phyloP scores from a whole-genome alignment of 1,140 invertebrate species.

The Macrobrachium rosenbergii region DNA sequence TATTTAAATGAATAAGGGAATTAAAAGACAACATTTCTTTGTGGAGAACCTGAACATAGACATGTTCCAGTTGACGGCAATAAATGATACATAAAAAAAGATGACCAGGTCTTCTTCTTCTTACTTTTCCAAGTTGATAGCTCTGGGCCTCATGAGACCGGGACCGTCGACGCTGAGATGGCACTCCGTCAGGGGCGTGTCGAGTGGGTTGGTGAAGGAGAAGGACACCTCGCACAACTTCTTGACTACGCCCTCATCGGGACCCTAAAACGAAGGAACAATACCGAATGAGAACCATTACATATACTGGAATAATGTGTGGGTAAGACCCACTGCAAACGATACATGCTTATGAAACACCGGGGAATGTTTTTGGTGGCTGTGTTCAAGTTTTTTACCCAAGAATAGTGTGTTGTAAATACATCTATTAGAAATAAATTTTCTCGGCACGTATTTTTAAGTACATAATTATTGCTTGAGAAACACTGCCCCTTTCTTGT shows the following conservation, averaged over 20 bases:
- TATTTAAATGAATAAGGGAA: neutral
- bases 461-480: too few species aligned
- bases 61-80: neutral
- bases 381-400: too few species aligned
- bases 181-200: constrained; percentile 69
- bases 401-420: too few species aligned
- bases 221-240: constrained; percentile 68
- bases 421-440: too few species aligned
- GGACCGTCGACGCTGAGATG: constrained; percentile 70
- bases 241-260: constrained; percentile 61
- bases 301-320: neutral
- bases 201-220: constrained; percentile 71
- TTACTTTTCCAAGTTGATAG: constrained; percentile 66
- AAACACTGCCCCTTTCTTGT: too few species aligned
- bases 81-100: constrained; percentile 6
- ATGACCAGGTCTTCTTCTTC: constrained; percentile 11
- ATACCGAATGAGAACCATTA: neutral
- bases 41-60: neutral
- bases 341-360: too few species aligned
- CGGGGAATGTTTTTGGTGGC: too few species aligned
- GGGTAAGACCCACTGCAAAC: too few species aligned
- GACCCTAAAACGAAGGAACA: constrained; percentile 9
- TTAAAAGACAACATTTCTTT: neutral
- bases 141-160: constrained; percentile 68
- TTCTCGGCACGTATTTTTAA: too few species aligned